Evolutionary conservation across 2,888 invertebrate species (phyloP), one percentile per base, ranked within the genome.

Genomic region (Nasonia oneida): DNA sequence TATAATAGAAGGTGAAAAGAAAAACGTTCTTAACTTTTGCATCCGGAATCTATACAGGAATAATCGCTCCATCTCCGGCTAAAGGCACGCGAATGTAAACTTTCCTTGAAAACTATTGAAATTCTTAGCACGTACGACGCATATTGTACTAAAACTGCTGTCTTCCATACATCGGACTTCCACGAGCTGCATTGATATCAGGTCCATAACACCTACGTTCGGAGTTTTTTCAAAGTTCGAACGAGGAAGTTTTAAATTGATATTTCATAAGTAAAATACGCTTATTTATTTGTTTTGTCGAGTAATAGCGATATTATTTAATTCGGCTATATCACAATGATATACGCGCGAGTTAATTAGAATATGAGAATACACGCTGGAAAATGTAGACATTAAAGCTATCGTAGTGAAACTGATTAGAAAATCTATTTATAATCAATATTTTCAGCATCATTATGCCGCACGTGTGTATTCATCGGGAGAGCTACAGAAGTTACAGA

Each of bases 101-200:
- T 74, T 74, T 74, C 47, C 50, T 47, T 47, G 10, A 47, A 47
- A 73, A 15, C 12, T 23, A 74, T 47, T 74, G 23, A 33, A 6
- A 75, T 75, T 53, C 75, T 37, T 14, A 53, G 47, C 75, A 75
- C 75, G 75, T 75, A 75, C 18, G 0, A 53, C 18, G 47, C 23
- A 33, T 33, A 50, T 75, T 53, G 53, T 53, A 75, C 33, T 33
- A 53, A 33, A 75, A 74, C 42, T 61, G 53, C 75, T 53, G 47
- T 29, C 47, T 53, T 33, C 12, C 29, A 53, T 29, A 14, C 67
- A 29, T 67, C 33, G 3, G 6, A 14, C 8, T 67, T 67, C 33
- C 12, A 29, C 12, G 14, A 67, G 5, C 33, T 14, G 29, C 15
- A 33, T 67, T 29, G 29, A 29, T 67, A 29, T 33, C 29, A 14